phyloP scores from a whole-genome alignment of 2,888 invertebrate genomes.

The Epinotia nisella region DNA sequence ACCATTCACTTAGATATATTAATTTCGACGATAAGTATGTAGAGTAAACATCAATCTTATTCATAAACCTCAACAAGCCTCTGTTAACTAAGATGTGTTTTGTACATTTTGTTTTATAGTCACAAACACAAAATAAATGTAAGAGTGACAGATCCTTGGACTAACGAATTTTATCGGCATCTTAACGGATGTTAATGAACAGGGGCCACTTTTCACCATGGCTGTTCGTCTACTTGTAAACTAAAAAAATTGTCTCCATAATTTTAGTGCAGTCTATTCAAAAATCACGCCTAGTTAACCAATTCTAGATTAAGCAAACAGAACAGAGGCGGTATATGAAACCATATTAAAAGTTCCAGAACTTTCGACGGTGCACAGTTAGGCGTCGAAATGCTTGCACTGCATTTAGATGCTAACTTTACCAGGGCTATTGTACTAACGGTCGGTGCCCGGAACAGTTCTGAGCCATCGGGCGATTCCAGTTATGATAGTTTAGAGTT shows the following conservation, averaged over 20 bases:
- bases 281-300: conserved; percentile 39
- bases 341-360: conserved; percentile 68
- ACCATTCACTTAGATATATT: no score
- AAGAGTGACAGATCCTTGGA: no score
- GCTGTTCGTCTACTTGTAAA: background rate
- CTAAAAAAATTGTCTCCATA: background rate
- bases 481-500: conserved; percentile 39
- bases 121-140: no score
- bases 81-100: no score
- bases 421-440: conserved; percentile 47
- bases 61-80: no score
- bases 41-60: no score
- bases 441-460: conserved; percentile 31
- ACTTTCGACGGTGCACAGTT: conserved; percentile 50
- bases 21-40: no score
- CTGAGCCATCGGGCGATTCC: conserved; percentile 23
- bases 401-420: conserved; percentile 55
- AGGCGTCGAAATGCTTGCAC: conserved; percentile 53
- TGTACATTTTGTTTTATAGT: no score
- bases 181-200: no score
- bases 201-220: background rate
- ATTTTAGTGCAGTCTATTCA: conserved; percentile 4
- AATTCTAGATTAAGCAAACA: conserved; percentile 53
- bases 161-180: no score
- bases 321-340: conserved; percentile 58